Conservation (phyloP, 2,797 vertebrate species). For the Sparus aurata region DNA sequence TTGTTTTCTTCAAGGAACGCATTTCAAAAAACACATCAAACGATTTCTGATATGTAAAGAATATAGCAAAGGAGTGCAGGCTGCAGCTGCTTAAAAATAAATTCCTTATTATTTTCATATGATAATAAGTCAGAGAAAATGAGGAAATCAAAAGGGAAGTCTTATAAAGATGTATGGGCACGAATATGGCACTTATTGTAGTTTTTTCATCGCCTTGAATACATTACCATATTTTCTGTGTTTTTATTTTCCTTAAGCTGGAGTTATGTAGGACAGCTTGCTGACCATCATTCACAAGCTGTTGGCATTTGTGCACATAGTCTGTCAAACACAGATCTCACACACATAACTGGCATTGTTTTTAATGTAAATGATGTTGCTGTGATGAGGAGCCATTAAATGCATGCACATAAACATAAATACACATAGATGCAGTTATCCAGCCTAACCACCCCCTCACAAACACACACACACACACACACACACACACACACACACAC, state of each 20-base stretch:
- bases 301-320: constrained; percentile 58
- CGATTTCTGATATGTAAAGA: constrained; percentile 82
- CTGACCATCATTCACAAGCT: constrained; percentile 80
- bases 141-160: constrained; percentile 80
- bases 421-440: constrained; percentile 51
- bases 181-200: constrained; percentile 79
- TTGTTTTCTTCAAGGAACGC: constrained; percentile 85
- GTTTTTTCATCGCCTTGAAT: constrained; percentile 72
- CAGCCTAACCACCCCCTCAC: constrained; percentile 48
- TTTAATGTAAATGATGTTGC: constrained; percentile 74
- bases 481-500: constrained; percentile 21
- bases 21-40: constrained; percentile 85
- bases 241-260: constrained; percentile 76
- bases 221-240: constrained; percentile 79
- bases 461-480: constrained; percentile 29
- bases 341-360: constrained; percentile 57
- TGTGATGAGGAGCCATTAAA: constrained; percentile 70
- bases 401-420: constrained; percentile 60
- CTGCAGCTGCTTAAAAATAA: constrained; percentile 82
- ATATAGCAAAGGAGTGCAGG: constrained; percentile 65
- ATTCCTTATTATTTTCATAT: constrained; percentile 83
- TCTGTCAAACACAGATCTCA: constrained; percentile 56
- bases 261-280: constrained; percentile 79
- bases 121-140: constrained; percentile 83
- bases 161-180: constrained; percentile 78